Base-by-base conservation (phyloP, 2,113 vertebrate genomes). In the Pterocles burchelli region DNA sequence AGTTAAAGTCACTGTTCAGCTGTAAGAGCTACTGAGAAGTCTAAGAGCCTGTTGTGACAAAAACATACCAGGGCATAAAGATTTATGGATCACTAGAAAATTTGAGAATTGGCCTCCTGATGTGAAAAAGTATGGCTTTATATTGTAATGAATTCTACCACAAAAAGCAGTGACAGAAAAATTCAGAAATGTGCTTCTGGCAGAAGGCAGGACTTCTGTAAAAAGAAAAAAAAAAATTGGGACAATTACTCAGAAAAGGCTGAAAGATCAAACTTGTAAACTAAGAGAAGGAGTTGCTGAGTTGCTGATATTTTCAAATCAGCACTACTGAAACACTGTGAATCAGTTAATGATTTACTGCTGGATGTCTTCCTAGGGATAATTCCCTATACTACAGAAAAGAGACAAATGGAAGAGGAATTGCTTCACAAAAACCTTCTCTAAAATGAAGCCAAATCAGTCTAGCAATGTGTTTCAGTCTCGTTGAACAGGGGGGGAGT, bases 271-370 rank as follows among this genome's bases (percentile, higher is more conserved):
- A 79, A 55, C 24, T 70, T n/a, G 19, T 68, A 66, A 90, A 83
- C 24, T 43, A 54, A 77, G 41, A 88, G 70, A 38, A 81, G 45
- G 17, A 80, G 21, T 46, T 89, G 36, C 41, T 31, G 41, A 57
- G 62, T 13, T 73, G 54, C 63, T 87, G 55, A 10, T 62, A 58
- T 48, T 51, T 91, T 87, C 77, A 66, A 62, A 81, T 71, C 59
- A 81, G 55, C 65, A 71, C 36, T 70, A 74, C 25, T 55, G 36
- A 89, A 92, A 70, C 51, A 49, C 0, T 49, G 48, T 48, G 25
- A 76, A 80, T 67, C 24, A 51, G 31, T 55, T 77, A 80, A 90
- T 46, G 28, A 90, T 83, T 93, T 80, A 85, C 68, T 66, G 25
- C 33, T 63, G 70, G 36, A 54, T 1, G 0, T 41, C 62, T 51